Evolutionary conservation across 2,797 vertebrate species (phyloP).

Genomic region (Halcyon chelicuti): DNA sequence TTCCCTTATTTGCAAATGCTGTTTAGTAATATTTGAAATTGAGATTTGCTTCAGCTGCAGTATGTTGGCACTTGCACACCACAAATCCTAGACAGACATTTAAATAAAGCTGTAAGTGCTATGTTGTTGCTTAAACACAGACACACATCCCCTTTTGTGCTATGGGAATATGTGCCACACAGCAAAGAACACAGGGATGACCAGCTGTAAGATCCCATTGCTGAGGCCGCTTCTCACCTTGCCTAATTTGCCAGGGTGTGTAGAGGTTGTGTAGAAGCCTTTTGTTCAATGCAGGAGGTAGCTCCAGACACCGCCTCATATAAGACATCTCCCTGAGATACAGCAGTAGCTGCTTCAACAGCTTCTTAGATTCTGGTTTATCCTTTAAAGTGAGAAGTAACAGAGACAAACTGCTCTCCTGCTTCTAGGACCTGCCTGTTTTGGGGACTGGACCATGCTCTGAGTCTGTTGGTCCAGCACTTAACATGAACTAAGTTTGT

Average conservation of each 20-base stretch:
- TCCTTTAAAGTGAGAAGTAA: background rate
- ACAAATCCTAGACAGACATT: background rate
- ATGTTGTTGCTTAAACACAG: background rate
- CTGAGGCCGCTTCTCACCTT: background rate
- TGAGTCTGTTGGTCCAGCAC: background rate
- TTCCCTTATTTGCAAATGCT: background rate
- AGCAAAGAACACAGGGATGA: background rate
- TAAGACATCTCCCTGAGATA: background rate
- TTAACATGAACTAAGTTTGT: background rate
- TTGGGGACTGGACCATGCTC: background rate
- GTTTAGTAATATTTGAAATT: slow-evolving; percentile 19
- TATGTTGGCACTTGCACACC: background rate
- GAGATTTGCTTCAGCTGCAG: background rate
- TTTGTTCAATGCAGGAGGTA: background rate
- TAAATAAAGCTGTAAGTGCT: background rate
- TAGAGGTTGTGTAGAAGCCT: background rate
- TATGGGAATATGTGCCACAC: background rate
- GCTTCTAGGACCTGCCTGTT: background rate
- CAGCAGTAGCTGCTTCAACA: background rate
- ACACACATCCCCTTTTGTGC: background rate
- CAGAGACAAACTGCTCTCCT: background rate
- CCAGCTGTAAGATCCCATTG: background rate
- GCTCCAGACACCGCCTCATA: background rate
- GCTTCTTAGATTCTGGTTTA: background rate
- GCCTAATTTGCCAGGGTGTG: background rate